Evolutionary conservation across 2,797 vertebrate genomes (phyloP).

Genomic region (Alauda arvensis): DNA sequence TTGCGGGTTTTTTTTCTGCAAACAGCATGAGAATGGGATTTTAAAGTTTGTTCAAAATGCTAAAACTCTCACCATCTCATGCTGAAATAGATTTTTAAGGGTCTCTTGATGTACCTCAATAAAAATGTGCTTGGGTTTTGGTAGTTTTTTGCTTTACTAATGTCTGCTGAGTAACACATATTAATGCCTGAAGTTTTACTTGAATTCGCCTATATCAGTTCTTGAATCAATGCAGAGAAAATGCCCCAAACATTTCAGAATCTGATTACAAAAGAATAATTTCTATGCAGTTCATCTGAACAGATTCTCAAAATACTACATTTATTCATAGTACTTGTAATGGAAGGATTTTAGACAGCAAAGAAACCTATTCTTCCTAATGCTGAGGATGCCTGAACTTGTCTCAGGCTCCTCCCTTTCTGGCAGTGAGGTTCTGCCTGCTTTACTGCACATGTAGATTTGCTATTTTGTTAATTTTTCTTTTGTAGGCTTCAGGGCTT

Average conservation of each 20-base stretch:
- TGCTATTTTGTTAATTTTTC: not conserved
- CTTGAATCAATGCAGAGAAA: not conserved
- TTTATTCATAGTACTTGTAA: not conserved
- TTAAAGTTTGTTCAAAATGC: constrained; percentile 38
- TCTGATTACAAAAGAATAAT: not conserved
- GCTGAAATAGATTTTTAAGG: not conserved
- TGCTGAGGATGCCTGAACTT: not conserved
- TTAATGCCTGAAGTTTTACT: not conserved
- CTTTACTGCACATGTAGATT: not conserved
- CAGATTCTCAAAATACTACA: not conserved
- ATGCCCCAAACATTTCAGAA: not conserved
- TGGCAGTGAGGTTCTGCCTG: not conserved
- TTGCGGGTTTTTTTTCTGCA: not conserved
- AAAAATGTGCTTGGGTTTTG: not conserved
- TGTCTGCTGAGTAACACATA: not conserved
- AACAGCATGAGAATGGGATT: constrained; percentile 22
- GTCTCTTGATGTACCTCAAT: not conserved
- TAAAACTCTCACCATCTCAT: not conserved
- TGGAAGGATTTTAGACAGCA: not conserved
- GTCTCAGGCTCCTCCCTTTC: not conserved
- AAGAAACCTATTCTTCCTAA: not conserved
- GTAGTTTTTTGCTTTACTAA: not conserved
- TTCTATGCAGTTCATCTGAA: not conserved
- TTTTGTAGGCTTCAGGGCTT: not conserved
- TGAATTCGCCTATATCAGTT: not conserved